A percentile compares a stretch with the other conserved stretches of the same genome.
These are phyloP conservation scores for Stomorhina lunata DNA, from an alignment of 2,888 invertebrate genomes.

Conservation along the genomic window DNA sequence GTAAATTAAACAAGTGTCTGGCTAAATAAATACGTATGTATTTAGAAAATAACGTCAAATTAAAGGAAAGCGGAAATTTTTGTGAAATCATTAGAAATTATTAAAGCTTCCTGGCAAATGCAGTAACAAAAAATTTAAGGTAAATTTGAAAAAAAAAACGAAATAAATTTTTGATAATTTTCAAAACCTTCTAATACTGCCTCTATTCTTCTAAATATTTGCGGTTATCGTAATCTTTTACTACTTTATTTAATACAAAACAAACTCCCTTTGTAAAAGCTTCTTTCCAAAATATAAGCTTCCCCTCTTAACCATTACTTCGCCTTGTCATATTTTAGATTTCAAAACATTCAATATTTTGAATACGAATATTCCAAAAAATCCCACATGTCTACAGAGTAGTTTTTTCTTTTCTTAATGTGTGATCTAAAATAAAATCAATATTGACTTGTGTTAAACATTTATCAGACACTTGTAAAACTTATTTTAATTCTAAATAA, in stretches of 20 bases:
- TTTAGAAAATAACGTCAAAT: not conserved
- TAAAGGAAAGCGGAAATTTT: not conserved
- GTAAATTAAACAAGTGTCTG: not conserved
- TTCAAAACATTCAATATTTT: too few species aligned
- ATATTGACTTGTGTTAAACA: slow-evolving; percentile 34
- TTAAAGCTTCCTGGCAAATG: not conserved
- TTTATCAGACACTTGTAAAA: slow-evolving; percentile 16
- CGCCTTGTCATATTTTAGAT: too few species aligned
- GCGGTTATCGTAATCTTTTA: too few species aligned
- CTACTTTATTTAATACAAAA: too few species aligned
- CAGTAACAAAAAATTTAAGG: not conserved
- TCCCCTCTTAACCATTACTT: too few species aligned
- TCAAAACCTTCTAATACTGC: too few species aligned
- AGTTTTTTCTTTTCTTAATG: too few species aligned
- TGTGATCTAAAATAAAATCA: slow-evolving; percentile 30
- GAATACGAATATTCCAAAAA: not conserved
- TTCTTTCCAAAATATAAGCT: too few species aligned
- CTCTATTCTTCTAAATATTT: too few species aligned
- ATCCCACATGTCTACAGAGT: not conserved
- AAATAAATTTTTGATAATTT: too few species aligned
- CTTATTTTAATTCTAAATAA: slow-evolving; percentile 36
- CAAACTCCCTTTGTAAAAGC: too few species aligned
- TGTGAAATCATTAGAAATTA: not conserved
- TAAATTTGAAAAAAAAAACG: too few species aligned
- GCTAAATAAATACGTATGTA: not conserved